Percentiles rank a stretch among this genome's conserved stretches.
These are phyloP conservation scores for Steinernema feltiae DNA, from an alignment of 1,140 invertebrate species.

Conservation along the genomic window DNA sequence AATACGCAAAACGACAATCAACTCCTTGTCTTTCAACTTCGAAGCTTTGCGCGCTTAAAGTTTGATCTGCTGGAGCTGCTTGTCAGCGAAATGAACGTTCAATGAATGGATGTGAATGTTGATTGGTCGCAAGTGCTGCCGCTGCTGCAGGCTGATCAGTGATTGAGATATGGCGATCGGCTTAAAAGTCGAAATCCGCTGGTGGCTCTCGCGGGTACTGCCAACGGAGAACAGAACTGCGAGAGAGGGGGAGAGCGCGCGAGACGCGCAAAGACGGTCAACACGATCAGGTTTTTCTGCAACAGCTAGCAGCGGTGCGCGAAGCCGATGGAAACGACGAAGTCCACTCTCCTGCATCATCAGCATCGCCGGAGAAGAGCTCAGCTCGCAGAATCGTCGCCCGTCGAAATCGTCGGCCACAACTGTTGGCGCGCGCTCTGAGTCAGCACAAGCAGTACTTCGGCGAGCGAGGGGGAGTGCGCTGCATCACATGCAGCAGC, in stretches of 20 bases:
- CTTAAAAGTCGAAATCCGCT: slow-evolving; percentile 4
- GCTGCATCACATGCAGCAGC: background rate
- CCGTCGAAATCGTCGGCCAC: background rate
- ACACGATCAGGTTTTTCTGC: slow-evolving; percentile 15
- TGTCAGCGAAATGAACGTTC: background rate
- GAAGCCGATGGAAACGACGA: background rate
- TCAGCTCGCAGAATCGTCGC: background rate
- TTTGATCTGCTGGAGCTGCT: background rate
- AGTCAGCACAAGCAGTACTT: background rate
- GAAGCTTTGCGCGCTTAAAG: background rate
- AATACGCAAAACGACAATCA: too few relatives aligned
- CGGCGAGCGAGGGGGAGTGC: background rate
- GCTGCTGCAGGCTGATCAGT: too few relatives aligned
- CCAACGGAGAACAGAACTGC: background rate
- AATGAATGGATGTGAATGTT: background rate
- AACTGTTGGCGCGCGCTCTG: background rate
- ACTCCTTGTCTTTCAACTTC: background rate
- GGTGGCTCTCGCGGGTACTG: background rate
- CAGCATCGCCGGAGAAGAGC: background rate
- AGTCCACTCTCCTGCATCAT: background rate
- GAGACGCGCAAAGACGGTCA: slow-evolving; percentile 12
- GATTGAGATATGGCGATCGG: slow-evolving; percentile 5
- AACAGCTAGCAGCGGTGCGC: background rate
- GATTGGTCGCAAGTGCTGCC: too few relatives aligned
- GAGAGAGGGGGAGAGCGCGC: background rate